Base-by-base conservation (phyloP, 2,888 invertebrate species). In the Sicus ferrugineus region DNA sequence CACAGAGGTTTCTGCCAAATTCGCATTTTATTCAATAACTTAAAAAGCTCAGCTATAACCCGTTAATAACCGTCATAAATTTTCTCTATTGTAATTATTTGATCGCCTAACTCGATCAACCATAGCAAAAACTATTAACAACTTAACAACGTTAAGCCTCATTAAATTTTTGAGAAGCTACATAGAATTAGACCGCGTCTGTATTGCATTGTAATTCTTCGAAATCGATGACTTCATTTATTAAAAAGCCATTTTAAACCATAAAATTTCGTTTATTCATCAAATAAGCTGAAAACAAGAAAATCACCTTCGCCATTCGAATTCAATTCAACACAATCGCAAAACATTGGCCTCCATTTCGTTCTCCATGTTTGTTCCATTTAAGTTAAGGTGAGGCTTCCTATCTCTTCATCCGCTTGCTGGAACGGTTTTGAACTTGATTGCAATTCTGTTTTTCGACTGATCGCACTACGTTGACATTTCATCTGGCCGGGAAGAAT, bases 391-490 rank as follows among this genome's bases (percentile, higher is more conserved):
- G 66, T 46, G 66, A 58, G 66, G 56, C 28, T 58, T 65, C 46
- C 64, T 48, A n/a, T n/a, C n/a, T n/a, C n/a, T n/a, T n/a, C n/a
- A n/a, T n/a, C n/a, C n/a, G n/a, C n/a, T n/a, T n/a, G 23, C 16
- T 26, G 16, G 28, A 61, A 42, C 61, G n/a, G 26, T 11, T 19
- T 34, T 19, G 21, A 61, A 21, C 42, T 14, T 42, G 61, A 42
- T 42, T 28, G 38, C 30, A 28, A n/a, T 58, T 38, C 56, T 46
- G 42, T 56, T 23, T 65, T 19, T 56, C 38, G 31, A 50, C 21
- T 63, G 67, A 69, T 63, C 65, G 62, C 66, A 67, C 54, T 34
- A 38, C 58, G 58, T 63, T 67, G 69, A 63, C 63, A 67, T 48
- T 61, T 68, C 52, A 65, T 61, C 50, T 59, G 5, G n/a, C n/a